Evolutionary conservation across 2,888 invertebrate genomes (phyloP), one percentile per base, ranked within the genome.

Genomic region (Ormyrus thymus): DNA sequence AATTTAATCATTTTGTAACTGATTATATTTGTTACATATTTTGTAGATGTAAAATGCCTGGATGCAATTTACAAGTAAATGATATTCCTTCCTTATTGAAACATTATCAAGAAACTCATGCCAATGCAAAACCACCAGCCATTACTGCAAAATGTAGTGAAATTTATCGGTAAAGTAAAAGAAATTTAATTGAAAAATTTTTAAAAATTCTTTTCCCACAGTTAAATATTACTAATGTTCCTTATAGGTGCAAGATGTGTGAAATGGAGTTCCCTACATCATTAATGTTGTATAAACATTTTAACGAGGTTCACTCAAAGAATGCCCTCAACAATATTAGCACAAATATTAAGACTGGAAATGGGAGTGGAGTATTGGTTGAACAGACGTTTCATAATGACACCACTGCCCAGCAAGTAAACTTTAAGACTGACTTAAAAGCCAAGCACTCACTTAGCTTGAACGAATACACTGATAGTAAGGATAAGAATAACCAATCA

Each of bases 361-460:
- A 87, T 83, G 87, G 87, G 83, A 84, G 86, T 86, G 87, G 86
- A 83, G 85, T 87, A 83, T 88, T 87, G 74, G 84, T 84, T 66
- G 84, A 85, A 79, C 86, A 88, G 75, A 84, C 86, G 83, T 88
- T 87, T 81, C 86, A 85, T 68, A 84, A 87, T 81, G 87, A 88
- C 81, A 83, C 87, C 86, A 85, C 86, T 78, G 78, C 84, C 85
- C 87, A 86, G 76, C 86, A 85, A 85, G 82, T 81, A 86, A 89
- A 88, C 84, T 87, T 88, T 84, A 89, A 89, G 89, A 89, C 89
- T 89, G 89, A 89, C 83, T 88, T 88, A 82, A 88, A 89, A 86
- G 87, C 88, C 87, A 89, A 89, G 85, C 86, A 85, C 86, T 88
- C 84, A 79, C 82, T 84, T 85, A 86, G 86, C 81, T 80, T 85